Conservation (phyloP, 2,797 vertebrate genomes). For the Myotis findleyi region DNA sequence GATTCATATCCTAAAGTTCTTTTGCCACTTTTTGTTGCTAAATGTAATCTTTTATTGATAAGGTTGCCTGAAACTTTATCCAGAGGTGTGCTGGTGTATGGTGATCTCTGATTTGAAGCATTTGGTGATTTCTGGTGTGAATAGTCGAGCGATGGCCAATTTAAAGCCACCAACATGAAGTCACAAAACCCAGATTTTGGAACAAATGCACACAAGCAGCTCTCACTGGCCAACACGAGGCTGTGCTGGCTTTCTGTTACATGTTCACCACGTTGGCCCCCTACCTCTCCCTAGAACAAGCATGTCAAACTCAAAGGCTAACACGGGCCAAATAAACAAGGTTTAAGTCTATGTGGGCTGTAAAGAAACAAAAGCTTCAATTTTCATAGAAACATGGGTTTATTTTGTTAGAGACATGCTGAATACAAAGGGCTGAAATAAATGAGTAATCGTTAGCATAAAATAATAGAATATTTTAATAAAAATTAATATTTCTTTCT, state of each 20-base stretch:
- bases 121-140: background rate
- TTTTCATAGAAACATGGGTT: too few species aligned
- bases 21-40: background rate
- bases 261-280: rapidly evolving
- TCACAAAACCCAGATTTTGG: background rate
- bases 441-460: too few species aligned
- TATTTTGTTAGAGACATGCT: too few species aligned
- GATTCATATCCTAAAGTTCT: background rate
- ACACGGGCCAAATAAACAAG: too few species aligned
- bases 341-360: too few species aligned
- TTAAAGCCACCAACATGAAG: background rate
- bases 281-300: background rate
- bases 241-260: background rate
- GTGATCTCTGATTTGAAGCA: background rate
- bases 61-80: background rate
- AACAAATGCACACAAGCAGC: background rate
- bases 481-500: too few species aligned
- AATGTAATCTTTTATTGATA: background rate
- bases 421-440: too few species aligned
- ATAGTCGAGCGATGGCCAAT: background rate
- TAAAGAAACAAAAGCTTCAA: too few species aligned
- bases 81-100: too few species aligned
- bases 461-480: too few species aligned
- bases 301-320: too few species aligned
- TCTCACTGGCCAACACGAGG: background rate